Evolutionary conservation across 1,140 invertebrate species (phyloP).

Genomic region (Dolichoris vasculosae): DNA sequence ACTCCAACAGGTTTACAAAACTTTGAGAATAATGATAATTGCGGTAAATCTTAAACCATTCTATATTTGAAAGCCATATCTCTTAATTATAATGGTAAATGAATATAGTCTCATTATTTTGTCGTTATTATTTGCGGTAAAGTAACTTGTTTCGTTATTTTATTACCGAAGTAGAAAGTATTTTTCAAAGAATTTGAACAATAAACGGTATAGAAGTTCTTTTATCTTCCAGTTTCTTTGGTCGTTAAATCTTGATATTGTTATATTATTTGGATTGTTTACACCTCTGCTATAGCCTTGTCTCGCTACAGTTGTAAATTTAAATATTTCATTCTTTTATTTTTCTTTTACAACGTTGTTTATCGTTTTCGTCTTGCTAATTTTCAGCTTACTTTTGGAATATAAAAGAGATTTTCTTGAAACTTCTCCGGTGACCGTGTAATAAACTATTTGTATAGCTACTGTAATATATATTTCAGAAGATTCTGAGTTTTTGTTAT

Average conservation of each 20-base stretch:
- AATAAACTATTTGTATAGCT: not conserved
- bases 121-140: not conserved
- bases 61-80: not conserved
- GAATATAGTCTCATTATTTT: not conserved
- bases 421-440: not conserved
- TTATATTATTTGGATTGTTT: not conserved
- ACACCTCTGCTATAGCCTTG: not conserved
- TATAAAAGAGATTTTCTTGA: not conserved
- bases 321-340: not conserved
- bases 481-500: not conserved
- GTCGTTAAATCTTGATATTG: not conserved
- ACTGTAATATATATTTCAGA: not conserved
- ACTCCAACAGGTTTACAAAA: no score
- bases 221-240: not conserved
- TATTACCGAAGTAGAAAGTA: not conserved
- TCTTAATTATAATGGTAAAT: not conserved
- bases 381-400: not conserved
- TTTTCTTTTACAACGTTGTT: not conserved
- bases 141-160: not conserved
- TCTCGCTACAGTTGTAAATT: not conserved
- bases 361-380: not conserved
- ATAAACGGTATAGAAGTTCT: not conserved
- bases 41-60: no score
- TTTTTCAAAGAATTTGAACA: not conserved
- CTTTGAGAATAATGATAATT: no score